Evolutionary conservation across 2,797 vertebrate genomes (phyloP).

Genomic region (Rhyacichthys aspro): DNA sequence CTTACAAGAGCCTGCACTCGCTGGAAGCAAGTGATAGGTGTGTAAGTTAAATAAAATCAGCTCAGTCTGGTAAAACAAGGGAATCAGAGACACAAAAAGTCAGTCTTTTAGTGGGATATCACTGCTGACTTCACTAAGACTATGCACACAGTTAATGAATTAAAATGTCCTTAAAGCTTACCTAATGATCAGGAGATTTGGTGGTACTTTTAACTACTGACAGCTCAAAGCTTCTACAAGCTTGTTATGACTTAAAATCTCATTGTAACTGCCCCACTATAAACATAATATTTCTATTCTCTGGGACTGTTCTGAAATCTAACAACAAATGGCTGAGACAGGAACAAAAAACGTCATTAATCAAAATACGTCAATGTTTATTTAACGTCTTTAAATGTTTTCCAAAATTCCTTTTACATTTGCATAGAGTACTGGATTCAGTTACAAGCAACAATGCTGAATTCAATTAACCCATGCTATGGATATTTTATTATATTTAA

Average conservation of each 20-base stretch:
- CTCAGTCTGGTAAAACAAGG: conserved; percentile 42
- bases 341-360: conserved; percentile 31
- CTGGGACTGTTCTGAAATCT: conserved; percentile 6
- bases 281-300: conserved; percentile 14
- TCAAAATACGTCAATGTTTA: conserved; percentile 2
- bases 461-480: conserved; percentile 74
- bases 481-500: conserved; percentile 72
- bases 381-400: too few relatives aligned
- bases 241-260: conserved; percentile 5
- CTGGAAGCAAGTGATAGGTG: conserved; percentile 68
- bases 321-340: conserved; percentile 16
- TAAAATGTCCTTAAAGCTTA: conserved; percentile 28
- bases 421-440: conserved; percentile 58
- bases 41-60: conserved; percentile 54
- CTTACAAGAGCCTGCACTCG: conserved; percentile 76
- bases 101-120: conserved; percentile 40
- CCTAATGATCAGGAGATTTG: conserved; percentile 28
- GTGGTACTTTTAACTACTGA: conserved; percentile 16
- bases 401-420: conserved; percentile 54
- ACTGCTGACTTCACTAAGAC: conserved; percentile 55
- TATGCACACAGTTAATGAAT: conserved; percentile 30
- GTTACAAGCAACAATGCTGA: conserved; percentile 67
- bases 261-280: background rate
- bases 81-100: conserved; percentile 26
- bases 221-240: conserved; percentile 14